Evolutionary conservation across 2,888 invertebrate species (phyloP), one percentile per base, ranked within the genome.

Genomic region (Watsonalla binaria): DNA sequence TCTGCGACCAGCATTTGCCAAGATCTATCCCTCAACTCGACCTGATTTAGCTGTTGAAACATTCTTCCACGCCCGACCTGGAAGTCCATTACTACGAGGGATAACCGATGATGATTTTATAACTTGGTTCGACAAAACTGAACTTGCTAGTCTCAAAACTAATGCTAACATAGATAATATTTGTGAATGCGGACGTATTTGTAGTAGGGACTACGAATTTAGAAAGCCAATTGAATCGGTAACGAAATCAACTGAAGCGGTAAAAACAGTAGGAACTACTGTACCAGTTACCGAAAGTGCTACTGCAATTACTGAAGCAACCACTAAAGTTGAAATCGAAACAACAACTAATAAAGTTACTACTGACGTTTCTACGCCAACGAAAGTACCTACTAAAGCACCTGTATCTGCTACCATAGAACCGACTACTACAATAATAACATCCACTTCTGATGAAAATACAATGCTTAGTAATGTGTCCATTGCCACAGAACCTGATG

Each of bases 91-190:
- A 39, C 81, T 94, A 0, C 86, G 91, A 65, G 93, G 92, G 6
- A 93, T 93, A 37, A 93, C 93, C 11, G 93, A 93, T 53, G 94
- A 94, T 63, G 94, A 94, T 67, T 88, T 93, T 15, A 93, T 93
- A 37, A 94, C 93, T 4, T 94, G 94, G 94, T 94, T 94, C 65
- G 93, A 93, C 46, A 92, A 92, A 79, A 92, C 92, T 55, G 91
- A 89, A 68, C 72, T 88, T 5, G 86, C 86, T 2, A 92, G 88
- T 60, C 80, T 89, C 4, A 86, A 85, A 65, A 84, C 83, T 2
- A 85, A 77, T 37, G 72, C 86, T 5, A 91, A 82, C 58, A 90
- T 92, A 56, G 90, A 92, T 63, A 88, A 91, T 46, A 87, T 92
- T 54, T 92, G 92, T 57, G 92, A 92, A 64, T 92, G 92, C 63